Conservation (phyloP, 2,888 invertebrate genomes). For the Subacronicta megacephala region DNA sequence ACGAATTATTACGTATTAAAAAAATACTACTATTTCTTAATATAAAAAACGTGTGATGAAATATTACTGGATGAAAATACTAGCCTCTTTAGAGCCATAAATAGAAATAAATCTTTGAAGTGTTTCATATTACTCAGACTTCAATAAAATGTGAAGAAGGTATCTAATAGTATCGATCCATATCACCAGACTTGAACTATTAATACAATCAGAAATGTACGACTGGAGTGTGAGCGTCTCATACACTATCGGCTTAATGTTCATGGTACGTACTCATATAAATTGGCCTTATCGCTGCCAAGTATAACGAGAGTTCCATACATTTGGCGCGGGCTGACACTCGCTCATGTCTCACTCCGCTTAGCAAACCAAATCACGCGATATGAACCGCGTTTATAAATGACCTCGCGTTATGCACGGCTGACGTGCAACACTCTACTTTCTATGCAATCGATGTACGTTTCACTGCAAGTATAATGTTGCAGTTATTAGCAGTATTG, state of each 20-base stretch:
- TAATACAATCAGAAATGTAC: constrained; percentile 40
- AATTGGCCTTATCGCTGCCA: constrained; percentile 70
- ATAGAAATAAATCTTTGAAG: background rate
- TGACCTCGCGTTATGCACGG: constrained; percentile 41
- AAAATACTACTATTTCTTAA: too few species aligned
- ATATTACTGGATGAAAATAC: too few species aligned
- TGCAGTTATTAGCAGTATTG: constrained; percentile 5
- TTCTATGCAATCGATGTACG: constrained; percentile 34
- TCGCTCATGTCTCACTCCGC: constrained; percentile 71
- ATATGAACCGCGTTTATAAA: constrained; percentile 70
- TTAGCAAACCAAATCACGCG: constrained; percentile 80
- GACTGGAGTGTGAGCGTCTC: constrained; percentile 25
- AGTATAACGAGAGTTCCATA: constrained; percentile 68
- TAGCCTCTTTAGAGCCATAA: background rate
- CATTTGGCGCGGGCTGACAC: constrained; percentile 67
- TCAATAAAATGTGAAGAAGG: constrained; percentile 13
- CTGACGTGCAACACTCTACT: constrained; percentile 32
- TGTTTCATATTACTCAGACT: constrained; percentile 2
- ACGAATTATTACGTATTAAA: too few species aligned
- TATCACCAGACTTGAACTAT: constrained; percentile 29
- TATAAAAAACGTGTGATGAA: too few species aligned
- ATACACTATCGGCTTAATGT: constrained; percentile 59
- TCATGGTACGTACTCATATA: constrained; percentile 58
- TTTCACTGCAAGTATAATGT: constrained; percentile 1
- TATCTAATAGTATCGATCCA: constrained; percentile 22